These are phyloP conservation scores for Metalampra italica DNA, from an alignment of 2,888 invertebrate genomes.

Conservation along the genomic window DNA sequence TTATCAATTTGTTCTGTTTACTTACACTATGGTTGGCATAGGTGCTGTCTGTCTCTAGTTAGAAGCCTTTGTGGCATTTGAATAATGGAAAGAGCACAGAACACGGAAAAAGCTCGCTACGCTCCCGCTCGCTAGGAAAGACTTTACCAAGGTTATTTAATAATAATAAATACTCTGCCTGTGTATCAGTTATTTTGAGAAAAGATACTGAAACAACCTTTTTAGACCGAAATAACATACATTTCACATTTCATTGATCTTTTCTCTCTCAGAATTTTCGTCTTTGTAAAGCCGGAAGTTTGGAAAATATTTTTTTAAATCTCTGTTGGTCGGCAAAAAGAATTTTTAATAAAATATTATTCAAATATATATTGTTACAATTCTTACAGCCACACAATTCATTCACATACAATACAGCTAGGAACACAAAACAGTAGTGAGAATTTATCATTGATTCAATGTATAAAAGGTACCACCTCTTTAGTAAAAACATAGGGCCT, in stretches of 20 bases:
- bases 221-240: neutral
- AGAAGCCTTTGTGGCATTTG: constrained; percentile 1
- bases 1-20: constrained; percentile 6
- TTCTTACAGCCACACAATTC: no score
- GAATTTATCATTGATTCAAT: no score
- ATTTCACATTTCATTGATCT: neutral
- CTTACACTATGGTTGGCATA: neutral
- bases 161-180: neutral
- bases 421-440: no score
- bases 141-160: neutral
- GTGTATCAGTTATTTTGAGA: constrained; percentile 53
- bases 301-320: neutral
- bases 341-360: no score
- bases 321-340: neutral
- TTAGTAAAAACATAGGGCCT: no score
- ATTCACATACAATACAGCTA: no score
- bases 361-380: no score
- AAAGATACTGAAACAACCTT: constrained; percentile 88
- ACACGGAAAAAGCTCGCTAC: no score
- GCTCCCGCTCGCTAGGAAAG: no score
- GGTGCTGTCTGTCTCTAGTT: no score
- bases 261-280: neutral
- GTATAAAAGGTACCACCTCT: no score
- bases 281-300: neutral
- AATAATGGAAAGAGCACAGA: neutral